Conservation (phyloP, 2,797 vertebrate species). For the Danio tinwini region DNA sequence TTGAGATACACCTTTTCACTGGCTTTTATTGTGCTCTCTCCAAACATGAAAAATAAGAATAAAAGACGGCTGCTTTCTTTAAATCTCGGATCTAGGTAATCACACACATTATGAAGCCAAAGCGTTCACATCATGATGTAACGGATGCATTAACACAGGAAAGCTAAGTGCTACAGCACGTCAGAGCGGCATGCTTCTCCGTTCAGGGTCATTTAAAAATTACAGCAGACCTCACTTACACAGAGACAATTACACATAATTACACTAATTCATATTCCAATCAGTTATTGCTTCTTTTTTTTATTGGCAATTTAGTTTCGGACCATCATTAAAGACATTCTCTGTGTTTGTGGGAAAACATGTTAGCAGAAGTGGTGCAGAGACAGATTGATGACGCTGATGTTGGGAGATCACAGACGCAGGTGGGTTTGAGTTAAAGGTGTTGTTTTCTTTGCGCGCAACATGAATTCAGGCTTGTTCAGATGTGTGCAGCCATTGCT, state of each 20-base stretch:
- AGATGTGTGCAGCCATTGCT: conserved; percentile 40
- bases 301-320: not conserved
- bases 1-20: not conserved
- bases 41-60: not conserved
- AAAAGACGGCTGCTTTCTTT: conserved; percentile 9
- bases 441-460: conserved; percentile 34
- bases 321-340: not conserved
- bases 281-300: not conserved
- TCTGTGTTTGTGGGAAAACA: not conserved
- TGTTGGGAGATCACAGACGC: conserved; percentile 20
- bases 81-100: conserved; percentile 6
- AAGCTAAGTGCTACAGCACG: conserved; percentile 43
- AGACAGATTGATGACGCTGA: conserved; percentile 9
- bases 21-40: not conserved
- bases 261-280: conserved; percentile 38
- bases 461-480: conserved; percentile 31
- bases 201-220: conserved; percentile 54
- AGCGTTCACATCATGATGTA: conserved; percentile 30
- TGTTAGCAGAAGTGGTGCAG: not conserved
- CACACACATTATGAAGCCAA: conserved; percentile 26
- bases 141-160: conserved; percentile 48
- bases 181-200: conserved; percentile 41
- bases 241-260: conserved; percentile 49
- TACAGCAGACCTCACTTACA: conserved; percentile 43
- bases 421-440: conserved; percentile 38